Conservation (phyloP, 2,888 invertebrate species). For the Andrena minutula region DNA sequence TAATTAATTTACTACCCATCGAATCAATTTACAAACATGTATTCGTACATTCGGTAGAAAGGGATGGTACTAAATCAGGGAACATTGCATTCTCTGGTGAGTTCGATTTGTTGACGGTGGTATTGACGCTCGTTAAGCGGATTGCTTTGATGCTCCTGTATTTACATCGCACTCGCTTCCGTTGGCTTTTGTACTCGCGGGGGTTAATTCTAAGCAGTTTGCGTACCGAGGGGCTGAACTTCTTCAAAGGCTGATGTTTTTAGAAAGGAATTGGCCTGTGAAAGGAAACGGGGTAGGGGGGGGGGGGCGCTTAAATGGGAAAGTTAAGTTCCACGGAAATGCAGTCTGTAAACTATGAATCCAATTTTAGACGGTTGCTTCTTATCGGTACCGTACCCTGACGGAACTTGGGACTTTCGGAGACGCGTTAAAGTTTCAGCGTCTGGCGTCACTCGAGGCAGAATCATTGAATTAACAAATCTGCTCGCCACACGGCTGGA, state of each 20-base stretch:
- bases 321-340: slow-evolving; percentile 53
- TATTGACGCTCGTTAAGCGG: background rate
- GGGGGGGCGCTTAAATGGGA: slow-evolving; percentile 51
- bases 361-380: slow-evolving; percentile 56
- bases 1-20: background rate
- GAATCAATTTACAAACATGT: too few species aligned
- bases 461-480: slow-evolving; percentile 63
- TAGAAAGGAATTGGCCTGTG: slow-evolving; percentile 35
- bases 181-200: background rate
- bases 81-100: background rate
- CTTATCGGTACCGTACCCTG: slow-evolving; percentile 52
- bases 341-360: slow-evolving; percentile 63
- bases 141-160: slow-evolving; percentile 7
- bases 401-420: slow-evolving; percentile 43
- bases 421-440: slow-evolving; percentile 35
- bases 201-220: slow-evolving; percentile 43
- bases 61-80: background rate
- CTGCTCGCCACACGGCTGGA: slow-evolving; percentile 40
- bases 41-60: background rate
- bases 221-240: slow-evolving; percentile 1
- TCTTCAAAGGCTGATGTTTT: slow-evolving; percentile 39
- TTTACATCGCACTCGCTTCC: slow-evolving; percentile 18
- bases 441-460: slow-evolving; percentile 46
- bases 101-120: slow-evolving; percentile 2
- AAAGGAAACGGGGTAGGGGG: slow-evolving; percentile 33